phyloP scores from a whole-genome alignment of 2,888 invertebrate species.

The Cyaniris semiargus region DNA sequence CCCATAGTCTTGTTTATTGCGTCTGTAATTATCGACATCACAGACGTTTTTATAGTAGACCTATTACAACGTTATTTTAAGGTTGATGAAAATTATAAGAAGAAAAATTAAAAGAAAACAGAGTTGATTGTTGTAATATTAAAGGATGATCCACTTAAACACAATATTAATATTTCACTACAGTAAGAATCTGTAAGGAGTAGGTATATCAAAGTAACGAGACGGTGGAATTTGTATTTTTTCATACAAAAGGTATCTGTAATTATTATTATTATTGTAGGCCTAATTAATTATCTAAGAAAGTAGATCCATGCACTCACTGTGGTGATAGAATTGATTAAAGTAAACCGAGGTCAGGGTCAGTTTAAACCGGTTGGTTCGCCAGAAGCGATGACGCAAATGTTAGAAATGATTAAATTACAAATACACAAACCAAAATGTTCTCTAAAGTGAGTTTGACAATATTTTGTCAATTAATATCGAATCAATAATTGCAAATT shows the following conservation, averaged over 20 bases:
- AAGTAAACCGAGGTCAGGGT: neutral
- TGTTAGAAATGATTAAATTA: neutral
- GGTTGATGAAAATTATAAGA: no score
- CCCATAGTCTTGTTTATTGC: no score
- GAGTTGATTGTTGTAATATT: no score
- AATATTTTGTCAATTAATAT: neutral
- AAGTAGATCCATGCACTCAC: neutral
- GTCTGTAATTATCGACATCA: no score
- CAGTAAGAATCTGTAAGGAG: no score
- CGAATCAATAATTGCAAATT: neutral
- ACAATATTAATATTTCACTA: no score
- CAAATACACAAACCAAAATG: neutral
- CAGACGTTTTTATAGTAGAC: no score
- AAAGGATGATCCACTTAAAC: no score
- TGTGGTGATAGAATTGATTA: neutral
- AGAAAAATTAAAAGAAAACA: no score
- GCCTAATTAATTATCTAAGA: neutral
- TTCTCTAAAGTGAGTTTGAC: constrained; percentile 15
- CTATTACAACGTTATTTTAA: no score
- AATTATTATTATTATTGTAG: neutral
- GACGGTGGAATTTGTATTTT: no score
- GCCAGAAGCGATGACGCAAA: neutral
- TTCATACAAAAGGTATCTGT: neutral
- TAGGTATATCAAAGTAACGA: no score
- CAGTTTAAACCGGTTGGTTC: neutral